Conservation (phyloP, 2,888 invertebrate species). For the Cosmorhoe ocellata region DNA sequence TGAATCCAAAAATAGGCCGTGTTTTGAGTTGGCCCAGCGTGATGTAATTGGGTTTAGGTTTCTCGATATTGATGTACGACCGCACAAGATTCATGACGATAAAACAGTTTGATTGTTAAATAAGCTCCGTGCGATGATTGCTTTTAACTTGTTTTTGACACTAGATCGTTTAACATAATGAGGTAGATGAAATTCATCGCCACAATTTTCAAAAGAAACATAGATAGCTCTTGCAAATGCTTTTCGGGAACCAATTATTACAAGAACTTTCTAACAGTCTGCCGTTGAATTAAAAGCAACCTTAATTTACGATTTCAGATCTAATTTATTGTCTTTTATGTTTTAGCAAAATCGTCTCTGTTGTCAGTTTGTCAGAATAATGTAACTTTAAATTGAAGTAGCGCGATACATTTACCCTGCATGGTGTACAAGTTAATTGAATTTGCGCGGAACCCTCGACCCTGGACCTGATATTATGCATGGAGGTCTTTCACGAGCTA, state of each 20-base stretch:
- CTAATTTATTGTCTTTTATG: no score
- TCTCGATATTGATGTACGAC: constrained; percentile 36
- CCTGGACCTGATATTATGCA: constrained; percentile 39
- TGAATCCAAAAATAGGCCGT: constrained; percentile 30
- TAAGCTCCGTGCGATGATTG: background rate
- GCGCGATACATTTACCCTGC: constrained; percentile 42
- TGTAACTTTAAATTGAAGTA: constrained; percentile 47
- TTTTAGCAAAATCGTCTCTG: no score
- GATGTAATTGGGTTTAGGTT: constrained; percentile 45
- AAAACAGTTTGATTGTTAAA: constrained; percentile 25
- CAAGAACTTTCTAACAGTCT: no score
- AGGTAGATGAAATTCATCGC: no score
- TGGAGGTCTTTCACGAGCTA: constrained; percentile 14
- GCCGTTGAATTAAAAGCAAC: no score
- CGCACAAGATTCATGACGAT: constrained; percentile 43
- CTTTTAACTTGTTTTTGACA: no score
- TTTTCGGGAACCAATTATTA: no score
- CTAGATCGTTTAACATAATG: no score
- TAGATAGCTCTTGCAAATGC: no score
- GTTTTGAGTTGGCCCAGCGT: constrained; percentile 40
- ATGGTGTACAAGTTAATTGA: constrained; percentile 49
- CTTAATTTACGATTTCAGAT: no score
- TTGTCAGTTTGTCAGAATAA: constrained; percentile 21
- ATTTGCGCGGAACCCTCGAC: constrained; percentile 54
- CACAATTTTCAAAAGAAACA: no score